phyloP scores from a whole-genome alignment of 2,888 invertebrate genomes.

The Limnephilus marmoratus region DNA sequence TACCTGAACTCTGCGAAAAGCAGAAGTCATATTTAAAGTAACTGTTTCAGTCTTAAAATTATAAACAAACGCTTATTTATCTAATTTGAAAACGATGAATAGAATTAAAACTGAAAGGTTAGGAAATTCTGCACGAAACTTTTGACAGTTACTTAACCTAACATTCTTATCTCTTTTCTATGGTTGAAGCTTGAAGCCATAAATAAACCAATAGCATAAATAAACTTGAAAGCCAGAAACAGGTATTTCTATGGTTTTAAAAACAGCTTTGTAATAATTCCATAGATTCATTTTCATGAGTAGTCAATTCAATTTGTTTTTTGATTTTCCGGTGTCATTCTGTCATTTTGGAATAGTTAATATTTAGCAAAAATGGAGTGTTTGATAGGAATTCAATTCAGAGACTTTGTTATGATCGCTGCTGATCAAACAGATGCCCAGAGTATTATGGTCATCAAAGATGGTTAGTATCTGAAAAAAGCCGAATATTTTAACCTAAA shows the following conservation, averaged over 20 bases:
- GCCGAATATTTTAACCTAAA: constrained; percentile 17
- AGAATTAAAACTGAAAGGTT: neutral
- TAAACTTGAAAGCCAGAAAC: too few relatives aligned
- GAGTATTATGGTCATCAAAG: constrained; percentile 95
- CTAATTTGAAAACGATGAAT: neutral
- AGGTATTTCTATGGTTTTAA: neutral
- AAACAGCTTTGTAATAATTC: neutral
- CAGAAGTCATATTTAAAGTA: constrained; percentile 69
- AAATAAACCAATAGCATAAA: too few relatives aligned
- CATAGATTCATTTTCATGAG: neutral
- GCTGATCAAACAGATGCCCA: constrained; percentile 93
- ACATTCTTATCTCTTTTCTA: neutral
- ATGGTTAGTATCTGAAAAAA: constrained; percentile 80
- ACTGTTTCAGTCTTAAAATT: neutral
- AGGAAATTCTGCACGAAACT: neutral
- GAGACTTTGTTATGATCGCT: constrained; percentile 94
- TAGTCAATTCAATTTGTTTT: neutral
- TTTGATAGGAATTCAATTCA: constrained; percentile 92
- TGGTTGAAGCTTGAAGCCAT: neutral
- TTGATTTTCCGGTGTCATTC: constrained; percentile 56
- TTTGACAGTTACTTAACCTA: neutral
- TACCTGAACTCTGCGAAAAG: constrained; percentile 74
- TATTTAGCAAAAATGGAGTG: constrained; percentile 85
- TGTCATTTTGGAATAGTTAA: constrained; percentile 66
- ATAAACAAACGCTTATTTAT: neutral